phyloP scores from a whole-genome alignment of 2,113 vertebrate genomes.

The Hoplias malabaricus region DNA sequence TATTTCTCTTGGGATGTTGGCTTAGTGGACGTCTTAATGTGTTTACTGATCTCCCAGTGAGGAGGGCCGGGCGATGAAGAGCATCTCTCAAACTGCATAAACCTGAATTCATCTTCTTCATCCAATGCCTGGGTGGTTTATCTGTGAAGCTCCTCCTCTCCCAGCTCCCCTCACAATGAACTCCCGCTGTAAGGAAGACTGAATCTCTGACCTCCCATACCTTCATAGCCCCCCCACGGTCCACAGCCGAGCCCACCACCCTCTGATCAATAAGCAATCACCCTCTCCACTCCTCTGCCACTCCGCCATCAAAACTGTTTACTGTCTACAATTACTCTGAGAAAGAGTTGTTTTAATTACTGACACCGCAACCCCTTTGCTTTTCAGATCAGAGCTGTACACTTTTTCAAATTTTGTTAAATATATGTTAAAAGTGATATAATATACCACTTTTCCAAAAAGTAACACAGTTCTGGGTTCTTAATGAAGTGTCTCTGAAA shows the following conservation, averaged over 20 bases:
- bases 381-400: not conserved
- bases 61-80: not conserved
- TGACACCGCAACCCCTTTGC: slow-evolving; percentile 15
- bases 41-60: slow-evolving; percentile 27
- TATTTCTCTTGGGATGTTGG: not conserved
- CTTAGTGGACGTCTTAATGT: not conserved
- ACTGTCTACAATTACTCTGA: slow-evolving; percentile 69
- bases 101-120: slow-evolving; percentile 49
- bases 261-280: slow-evolving; percentile 77
- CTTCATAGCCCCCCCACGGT: slow-evolving; percentile 29
- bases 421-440: too few relatives aligned
- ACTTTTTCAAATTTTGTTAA: too few relatives aligned
- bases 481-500: too few relatives aligned
- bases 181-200: slow-evolving; percentile 5
- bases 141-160: not conserved
- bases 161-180: slow-evolving; percentile 17
- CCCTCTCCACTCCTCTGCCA: slow-evolving; percentile 59
- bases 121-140: slow-evolving; percentile 40
- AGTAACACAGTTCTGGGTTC: too few relatives aligned
- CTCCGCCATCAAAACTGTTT: slow-evolving; percentile 65
- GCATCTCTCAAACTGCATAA: not conserved
- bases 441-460: too few relatives aligned
- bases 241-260: slow-evolving; percentile 52
- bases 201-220: slow-evolving; percentile 35
- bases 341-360: slow-evolving; percentile 71